Conservation (phyloP, 1,140 invertebrate species). For the Brachionus paranguensis region DNA sequence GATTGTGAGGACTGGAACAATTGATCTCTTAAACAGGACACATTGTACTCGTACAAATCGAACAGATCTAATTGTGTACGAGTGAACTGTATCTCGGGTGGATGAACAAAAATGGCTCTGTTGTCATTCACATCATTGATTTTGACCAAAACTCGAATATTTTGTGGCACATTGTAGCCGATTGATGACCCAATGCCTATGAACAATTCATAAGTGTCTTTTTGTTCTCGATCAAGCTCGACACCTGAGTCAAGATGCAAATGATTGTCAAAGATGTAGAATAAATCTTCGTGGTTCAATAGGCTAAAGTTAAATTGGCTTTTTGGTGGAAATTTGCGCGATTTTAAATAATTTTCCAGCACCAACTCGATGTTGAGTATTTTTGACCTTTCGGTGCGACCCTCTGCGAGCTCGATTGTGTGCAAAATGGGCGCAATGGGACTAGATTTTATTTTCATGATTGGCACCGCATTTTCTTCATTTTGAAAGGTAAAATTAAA, state of each 20-base stretch:
- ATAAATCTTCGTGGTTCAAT: not conserved
- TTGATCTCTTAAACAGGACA: not conserved
- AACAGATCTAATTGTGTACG: not conserved
- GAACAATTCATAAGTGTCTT: constrained; percentile 31
- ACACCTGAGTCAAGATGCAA: not conserved
- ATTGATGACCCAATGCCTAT: not conserved
- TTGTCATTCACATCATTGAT: constrained; percentile 23
- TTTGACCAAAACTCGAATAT: not conserved
- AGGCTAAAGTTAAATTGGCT: not conserved
- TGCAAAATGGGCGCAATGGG: constrained; percentile 2
- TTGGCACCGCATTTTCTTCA: not conserved
- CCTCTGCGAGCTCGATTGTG: not conserved
- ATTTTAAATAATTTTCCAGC: not conserved
- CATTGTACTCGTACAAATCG: constrained; percentile 12
- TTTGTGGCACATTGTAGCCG: not conserved
- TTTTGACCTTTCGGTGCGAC: not conserved
- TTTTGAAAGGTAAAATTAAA: not conserved
- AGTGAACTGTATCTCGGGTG: not conserved
- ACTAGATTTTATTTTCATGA: not conserved
- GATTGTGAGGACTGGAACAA: not conserved
- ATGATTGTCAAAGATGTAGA: not conserved
- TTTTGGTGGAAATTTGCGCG: not conserved
- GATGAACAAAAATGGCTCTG: not conserved
- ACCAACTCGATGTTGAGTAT: not conserved
- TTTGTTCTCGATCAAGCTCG: not conserved